These are phyloP conservation scores for Ramphastos sulfuratus DNA, from an alignment of 2,113 vertebrate species.

Conservation along the genomic window DNA sequence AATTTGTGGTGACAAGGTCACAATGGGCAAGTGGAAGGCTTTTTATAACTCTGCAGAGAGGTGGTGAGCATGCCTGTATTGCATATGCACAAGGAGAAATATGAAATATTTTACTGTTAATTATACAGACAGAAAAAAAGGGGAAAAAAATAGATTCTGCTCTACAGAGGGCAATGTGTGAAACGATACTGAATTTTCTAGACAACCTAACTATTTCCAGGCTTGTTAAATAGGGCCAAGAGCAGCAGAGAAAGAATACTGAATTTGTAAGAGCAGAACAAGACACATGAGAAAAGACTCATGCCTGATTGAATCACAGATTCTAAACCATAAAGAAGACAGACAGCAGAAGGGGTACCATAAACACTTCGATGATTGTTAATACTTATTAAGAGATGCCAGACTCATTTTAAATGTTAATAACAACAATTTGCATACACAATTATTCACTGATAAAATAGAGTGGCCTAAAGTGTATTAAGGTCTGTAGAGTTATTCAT, in stretches of 20 bases:
- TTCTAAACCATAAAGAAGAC: background rate
- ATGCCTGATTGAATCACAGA: background rate
- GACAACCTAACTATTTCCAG: background rate
- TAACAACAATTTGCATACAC: background rate
- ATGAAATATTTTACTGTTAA: conserved; percentile 17
- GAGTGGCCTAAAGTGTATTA: background rate
- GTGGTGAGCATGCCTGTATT: background rate
- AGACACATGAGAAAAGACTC: background rate
- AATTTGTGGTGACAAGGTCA: conserved; percentile 62
- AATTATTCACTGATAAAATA: background rate
- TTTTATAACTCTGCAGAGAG: conserved; percentile 33
- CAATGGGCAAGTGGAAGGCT: conserved; percentile 13
- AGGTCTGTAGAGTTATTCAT: background rate
- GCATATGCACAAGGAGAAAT: background rate
- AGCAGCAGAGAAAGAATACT: background rate
- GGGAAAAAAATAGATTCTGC: background rate
- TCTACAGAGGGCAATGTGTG: background rate
- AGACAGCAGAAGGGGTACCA: background rate
- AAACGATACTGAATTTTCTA: background rate
- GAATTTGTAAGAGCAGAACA: background rate
- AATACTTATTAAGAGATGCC: background rate
- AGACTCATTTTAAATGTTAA: background rate
- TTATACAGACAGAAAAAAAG: background rate
- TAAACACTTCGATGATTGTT: background rate
- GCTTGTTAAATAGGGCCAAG: background rate